phyloP scores from a whole-genome alignment of 2,797 vertebrate genomes.

The Pangasius djambal region DNA sequence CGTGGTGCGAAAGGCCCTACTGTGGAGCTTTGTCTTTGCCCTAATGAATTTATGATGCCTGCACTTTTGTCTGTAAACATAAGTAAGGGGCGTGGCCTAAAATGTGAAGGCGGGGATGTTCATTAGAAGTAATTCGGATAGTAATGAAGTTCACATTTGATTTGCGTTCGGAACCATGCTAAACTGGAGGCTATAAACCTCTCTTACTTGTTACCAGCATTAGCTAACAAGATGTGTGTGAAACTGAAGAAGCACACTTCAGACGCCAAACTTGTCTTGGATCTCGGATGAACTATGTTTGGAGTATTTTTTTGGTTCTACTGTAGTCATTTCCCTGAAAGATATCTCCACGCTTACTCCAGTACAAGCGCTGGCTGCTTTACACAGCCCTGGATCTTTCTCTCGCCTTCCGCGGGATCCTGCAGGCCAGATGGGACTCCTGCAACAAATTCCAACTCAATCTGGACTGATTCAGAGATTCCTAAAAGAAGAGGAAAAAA shows the following conservation, averaged over 20 bases:
- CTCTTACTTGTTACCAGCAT: background rate
- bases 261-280: background rate
- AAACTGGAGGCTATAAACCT: background rate
- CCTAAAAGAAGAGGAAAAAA: background rate
- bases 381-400: background rate
- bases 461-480: conserved; percentile 42
- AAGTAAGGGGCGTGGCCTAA: background rate
- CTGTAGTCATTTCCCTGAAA: background rate
- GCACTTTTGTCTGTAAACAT: too few species aligned
- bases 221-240: background rate
- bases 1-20: too few species aligned
- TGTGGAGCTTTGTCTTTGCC: background rate
- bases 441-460: conserved; percentile 9
- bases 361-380: background rate
- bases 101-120: background rate
- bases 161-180: background rate
- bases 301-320: background rate
- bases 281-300: too few species aligned
- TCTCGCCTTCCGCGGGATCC: background rate
- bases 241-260: background rate
- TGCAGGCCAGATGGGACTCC: conserved; percentile 11
- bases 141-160: background rate
- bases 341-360: background rate
- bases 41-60: background rate
- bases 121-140: background rate